Percentiles rank a stretch among this genome's conserved stretches.
Conservation (phyloP, 2,888 invertebrate genomes). For the Parasteatoda lunata region DNA sequence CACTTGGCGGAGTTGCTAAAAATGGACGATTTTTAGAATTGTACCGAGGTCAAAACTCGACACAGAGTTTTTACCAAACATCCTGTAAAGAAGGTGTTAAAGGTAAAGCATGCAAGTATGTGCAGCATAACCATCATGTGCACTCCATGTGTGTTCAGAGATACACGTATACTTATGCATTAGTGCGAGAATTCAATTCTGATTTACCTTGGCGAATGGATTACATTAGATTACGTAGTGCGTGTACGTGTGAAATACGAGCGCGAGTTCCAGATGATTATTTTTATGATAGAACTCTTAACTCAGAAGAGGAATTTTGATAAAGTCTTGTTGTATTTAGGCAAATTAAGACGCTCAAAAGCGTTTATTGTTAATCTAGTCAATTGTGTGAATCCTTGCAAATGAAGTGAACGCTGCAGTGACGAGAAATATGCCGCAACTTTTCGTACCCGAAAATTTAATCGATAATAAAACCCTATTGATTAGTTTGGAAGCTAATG, state of each 20-base stretch:
- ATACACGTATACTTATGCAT: slow-evolving; percentile 88
- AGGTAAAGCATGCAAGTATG: slow-evolving; percentile 84
- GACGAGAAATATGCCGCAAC: too few species aligned
- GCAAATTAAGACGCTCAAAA: too few species aligned
- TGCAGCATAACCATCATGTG: slow-evolving; percentile 80
- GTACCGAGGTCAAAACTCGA: slow-evolving; percentile 80
- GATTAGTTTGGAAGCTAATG: too few species aligned
- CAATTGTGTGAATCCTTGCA: neutral
- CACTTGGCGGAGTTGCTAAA: slow-evolving; percentile 84
- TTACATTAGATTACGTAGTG: slow-evolving; percentile 87
- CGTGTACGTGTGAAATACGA: slow-evolving; percentile 84
- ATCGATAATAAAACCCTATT: too few species aligned
- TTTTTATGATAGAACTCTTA: neutral
- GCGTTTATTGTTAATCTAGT: neutral
- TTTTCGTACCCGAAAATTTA: too few species aligned
- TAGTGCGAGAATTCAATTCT: slow-evolving; percentile 80
- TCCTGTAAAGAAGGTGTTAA: slow-evolving; percentile 83
- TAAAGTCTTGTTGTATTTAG: neutral
- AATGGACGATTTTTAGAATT: slow-evolving; percentile 80
- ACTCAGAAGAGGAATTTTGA: neutral
- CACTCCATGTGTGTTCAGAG: slow-evolving; percentile 87
- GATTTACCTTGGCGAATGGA: slow-evolving; percentile 82
- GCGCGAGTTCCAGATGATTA: neutral
- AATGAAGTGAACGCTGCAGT: too few species aligned
- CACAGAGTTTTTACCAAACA: slow-evolving; percentile 82